Conservation (phyloP, 2,888 invertebrate species). For the Mesopsocus fuscifrons region DNA sequence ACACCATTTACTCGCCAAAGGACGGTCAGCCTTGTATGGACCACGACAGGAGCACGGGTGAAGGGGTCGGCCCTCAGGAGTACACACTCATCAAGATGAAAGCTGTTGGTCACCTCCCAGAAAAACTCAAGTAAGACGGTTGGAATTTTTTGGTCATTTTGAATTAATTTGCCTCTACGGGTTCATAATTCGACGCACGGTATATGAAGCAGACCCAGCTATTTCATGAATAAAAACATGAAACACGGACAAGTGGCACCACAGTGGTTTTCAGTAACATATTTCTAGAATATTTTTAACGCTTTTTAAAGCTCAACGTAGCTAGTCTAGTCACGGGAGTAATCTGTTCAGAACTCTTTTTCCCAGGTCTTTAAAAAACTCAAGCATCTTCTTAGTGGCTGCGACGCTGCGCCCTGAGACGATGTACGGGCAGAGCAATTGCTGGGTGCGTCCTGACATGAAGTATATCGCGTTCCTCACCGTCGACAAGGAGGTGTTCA, state of each 20-base stretch:
- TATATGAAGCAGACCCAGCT: no score
- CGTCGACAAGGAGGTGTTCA: conserved; percentile 52
- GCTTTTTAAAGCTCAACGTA: no score
- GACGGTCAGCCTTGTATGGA: conserved; percentile 99
- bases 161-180: conserved; percentile 7
- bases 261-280: no score
- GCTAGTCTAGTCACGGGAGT: no score
- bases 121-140: conserved; percentile 40
- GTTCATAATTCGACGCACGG: no score
- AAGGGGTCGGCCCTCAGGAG: conserved; percentile 96
- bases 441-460: conserved; percentile 93
- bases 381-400: conserved; percentile 69
- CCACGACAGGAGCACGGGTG: conserved; percentile 88
- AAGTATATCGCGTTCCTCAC: conserved; percentile 74
- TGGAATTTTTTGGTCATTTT: conserved; percentile 10
- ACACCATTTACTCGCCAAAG: conserved; percentile 88
- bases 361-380: conserved; percentile 31
- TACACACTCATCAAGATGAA: conserved; percentile 93
- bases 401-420: conserved; percentile 98
- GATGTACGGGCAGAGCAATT: conserved; percentile 99
- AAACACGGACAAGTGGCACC: no score
- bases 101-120: conserved; percentile 51
- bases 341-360: background rate
- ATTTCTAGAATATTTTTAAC: no score
- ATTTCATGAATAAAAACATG: no score